Evolutionary conservation across 2,113 vertebrate species (phyloP), one percentile per base, ranked within the genome.

Genomic region (Otocyon megalotis): DNA sequence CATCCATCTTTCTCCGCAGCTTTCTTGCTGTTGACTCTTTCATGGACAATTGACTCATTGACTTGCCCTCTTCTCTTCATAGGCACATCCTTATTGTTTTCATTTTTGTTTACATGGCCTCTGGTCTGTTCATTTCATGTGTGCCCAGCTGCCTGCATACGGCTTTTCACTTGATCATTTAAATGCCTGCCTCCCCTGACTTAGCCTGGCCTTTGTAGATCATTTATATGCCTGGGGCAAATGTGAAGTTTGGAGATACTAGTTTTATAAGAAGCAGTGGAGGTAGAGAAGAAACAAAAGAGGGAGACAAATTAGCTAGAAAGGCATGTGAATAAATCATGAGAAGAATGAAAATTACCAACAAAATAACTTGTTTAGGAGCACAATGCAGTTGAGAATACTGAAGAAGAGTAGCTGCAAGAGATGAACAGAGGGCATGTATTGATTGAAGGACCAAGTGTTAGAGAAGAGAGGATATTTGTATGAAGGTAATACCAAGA

Each of bases 241-340:
- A 63, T 13, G 30, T 15, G 10, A 77, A 58, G 48, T 93, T 82
- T 80, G 5, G 13, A 79, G 19, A 30, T 43, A 94, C 1, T 65
- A 62, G 43, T 65, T 96, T 96, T 89, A 48, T 90, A 72, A 17
- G 53, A 94, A 86, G n/a, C 22, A 74, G 2, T 13, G 77, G 62
- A 79, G 8, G 88, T 43, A 80, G 13, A 77, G 32, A 81, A 80
- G 30, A 63, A 16, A 2, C 10, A 67, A 87, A 87, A 10, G 30
- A 86, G 12, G 7, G 26, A 89, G 24, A 85, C 60, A 72, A 71
- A 71, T 19, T 19, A 19, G 14, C 4, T 32, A 24, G 37, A 62
- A 84, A 84, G 11, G 2, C 12, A 1, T 16, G 16, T 77, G 28
- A 69, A 74, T 50, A 84, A 69, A 83, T 26, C 56, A 30, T 92